phyloP scores from a whole-genome alignment of 2,797 vertebrate species.

The Danio tinwini region DNA sequence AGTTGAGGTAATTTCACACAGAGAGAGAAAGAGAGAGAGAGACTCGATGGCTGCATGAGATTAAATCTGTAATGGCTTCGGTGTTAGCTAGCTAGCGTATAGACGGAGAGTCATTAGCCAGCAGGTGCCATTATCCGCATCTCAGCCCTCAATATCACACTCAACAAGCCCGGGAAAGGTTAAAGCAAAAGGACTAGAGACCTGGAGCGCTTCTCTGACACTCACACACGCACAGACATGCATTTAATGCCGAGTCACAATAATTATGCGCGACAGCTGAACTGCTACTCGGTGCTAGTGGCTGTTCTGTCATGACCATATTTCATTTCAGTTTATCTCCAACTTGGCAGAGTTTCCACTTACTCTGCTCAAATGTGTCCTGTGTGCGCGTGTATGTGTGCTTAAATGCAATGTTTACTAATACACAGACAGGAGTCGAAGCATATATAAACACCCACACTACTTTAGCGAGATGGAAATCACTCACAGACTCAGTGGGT shows the following conservation, averaged over 20 bases:
- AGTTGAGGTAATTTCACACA: constrained; percentile 71
- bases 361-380: constrained; percentile 32
- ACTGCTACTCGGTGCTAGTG: constrained; percentile 32
- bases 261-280: constrained; percentile 35
- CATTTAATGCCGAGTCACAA: constrained; percentile 39
- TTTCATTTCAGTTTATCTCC: constrained; percentile 47
- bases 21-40: constrained; percentile 57
- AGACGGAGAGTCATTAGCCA: constrained; percentile 35
- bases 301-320: constrained; percentile 43
- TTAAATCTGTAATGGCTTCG: constrained; percentile 78
- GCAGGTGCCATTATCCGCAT: constrained; percentile 39
- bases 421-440: constrained; percentile 28
- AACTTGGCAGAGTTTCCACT: constrained; percentile 39
- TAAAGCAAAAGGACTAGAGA: constrained; percentile 14
- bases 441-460: constrained; percentile 30
- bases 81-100: constrained; percentile 48
- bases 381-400: neutral
- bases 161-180: constrained; percentile 36
- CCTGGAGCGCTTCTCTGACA: constrained; percentile 14
- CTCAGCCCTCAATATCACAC: constrained; percentile 29
- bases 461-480: neutral
- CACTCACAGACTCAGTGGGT: neutral
- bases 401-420: constrained; percentile 36
- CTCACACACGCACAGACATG: constrained; percentile 32
- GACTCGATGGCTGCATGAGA: constrained; percentile 63